Base-by-base conservation (phyloP, 2,888 invertebrate genomes). In the Danaus chrysippus region DNA sequence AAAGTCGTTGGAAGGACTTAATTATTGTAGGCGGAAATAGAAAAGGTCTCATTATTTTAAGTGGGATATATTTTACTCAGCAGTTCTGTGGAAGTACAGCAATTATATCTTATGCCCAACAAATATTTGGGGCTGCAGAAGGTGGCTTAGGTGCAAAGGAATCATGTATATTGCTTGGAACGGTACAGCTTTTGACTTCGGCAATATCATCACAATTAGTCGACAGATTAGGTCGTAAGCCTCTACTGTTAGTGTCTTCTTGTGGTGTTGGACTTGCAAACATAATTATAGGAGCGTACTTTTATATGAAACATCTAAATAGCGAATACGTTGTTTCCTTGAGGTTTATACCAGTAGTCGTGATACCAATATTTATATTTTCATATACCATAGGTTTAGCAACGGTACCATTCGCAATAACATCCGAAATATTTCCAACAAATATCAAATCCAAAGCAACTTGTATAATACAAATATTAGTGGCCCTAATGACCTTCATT, bases 401-500 rank as follows among this genome's bases (percentile, higher is more conserved):
- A 0, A 93, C 93, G 3, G 87, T 93, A 69, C 93, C 93, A 41
- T 93, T 93, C 74, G 92, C 93, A 49, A 91, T 93, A 57, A 92
- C 93, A 52, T 93, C 93, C 3, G 94, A 94, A 81, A 87, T 94
- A 74, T 93, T 94, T 76, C 92, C 94, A 52, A 85, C 92, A 3
- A 89, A 93, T 70, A 93, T 93, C 19, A 92, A 94, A 73, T 93
- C 94, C 0, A 89, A 93, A 64, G 93, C 94, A 0, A 93, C 93
- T 41, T 93, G 93, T 66, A 86, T 93, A 6, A 93, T 93, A 59
- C 92, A 93, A 62, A 91, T 93, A 73, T 91, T 92, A 68, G 93
- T 92, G 42, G 92, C 93, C 58, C 73, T 92, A 53, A 91, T 92
- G 82, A 92, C 92, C 0, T 93, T 93, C 70, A 83, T 92, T 13